These are phyloP conservation scores for Malurus splendens DNA, from an alignment of 2,797 vertebrate genomes.

Conservation along the genomic window DNA sequence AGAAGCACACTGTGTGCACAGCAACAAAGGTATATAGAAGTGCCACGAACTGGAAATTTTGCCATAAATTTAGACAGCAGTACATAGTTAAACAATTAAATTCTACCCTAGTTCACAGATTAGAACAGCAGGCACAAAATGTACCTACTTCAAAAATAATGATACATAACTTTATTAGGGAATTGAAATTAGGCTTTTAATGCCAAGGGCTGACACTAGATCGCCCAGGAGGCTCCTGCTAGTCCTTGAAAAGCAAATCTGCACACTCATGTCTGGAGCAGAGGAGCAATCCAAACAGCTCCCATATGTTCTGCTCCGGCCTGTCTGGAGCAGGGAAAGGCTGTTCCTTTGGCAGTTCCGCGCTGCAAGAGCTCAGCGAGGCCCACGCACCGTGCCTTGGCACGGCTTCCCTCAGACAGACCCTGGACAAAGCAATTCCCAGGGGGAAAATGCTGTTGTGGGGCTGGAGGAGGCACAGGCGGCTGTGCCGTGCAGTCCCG, in stretches of 20 bases:
- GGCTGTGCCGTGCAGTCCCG: background rate
- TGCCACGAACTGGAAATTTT: background rate
- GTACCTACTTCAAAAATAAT: background rate
- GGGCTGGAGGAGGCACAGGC: background rate
- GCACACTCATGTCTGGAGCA: conserved; percentile 31
- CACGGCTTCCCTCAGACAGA: background rate
- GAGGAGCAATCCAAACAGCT: background rate
- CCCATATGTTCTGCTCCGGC: background rate
- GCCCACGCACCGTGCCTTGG: background rate
- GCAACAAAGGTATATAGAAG: background rate
- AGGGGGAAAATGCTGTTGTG: accelerated
- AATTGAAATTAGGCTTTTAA: background rate
- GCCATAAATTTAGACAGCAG: background rate
- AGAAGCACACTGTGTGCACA: background rate
- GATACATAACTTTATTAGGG: background rate
- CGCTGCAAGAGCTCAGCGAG: background rate
- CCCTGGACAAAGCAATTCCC: background rate
- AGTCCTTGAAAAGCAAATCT: background rate
- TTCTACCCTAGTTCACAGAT: background rate
- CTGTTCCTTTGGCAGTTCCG: background rate
- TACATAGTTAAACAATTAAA: accelerated
- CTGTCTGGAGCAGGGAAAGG: background rate
- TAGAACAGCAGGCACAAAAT: background rate
- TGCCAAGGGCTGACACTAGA: background rate
- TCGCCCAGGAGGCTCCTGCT: background rate